Evolutionary conservation across 2,797 vertebrate genomes (phyloP), one percentile per base, ranked within the genome.

Genomic region (Lepilemur septentrionalis): DNA sequence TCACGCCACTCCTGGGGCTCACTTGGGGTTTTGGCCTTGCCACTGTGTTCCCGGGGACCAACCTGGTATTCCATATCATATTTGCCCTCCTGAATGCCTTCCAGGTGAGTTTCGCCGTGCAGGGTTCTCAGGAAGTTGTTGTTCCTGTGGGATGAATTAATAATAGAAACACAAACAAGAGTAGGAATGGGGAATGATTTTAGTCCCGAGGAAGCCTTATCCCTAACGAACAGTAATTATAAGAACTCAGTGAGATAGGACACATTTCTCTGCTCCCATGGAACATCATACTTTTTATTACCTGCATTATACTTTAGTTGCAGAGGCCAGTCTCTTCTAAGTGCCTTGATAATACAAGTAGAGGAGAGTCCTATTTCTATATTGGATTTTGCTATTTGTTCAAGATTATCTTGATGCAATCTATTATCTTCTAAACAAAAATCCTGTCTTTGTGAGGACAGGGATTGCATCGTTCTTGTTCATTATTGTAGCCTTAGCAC

Each of bases 21-120:
- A 99, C 99, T 2, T 99, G 99, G 99, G 98, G 98, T 91, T 98
- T 99, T 43, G 99, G 99, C 86, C 95, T 99, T 52, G 99, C 99
- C 89, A 99, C 98, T 0, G 81, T 99, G 89, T 1, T 97, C 91
- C 57, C 92, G 38, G 75, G 61, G 0, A 98, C 93, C 59, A 91
- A 90, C 15, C 43, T 1, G 46, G 96, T 97, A 70, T 98, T 99
- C 85, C 98, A 98, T 59, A 95, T 99, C 15, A 95, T 99, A 92
- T 99, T 99, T 75, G 91, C 97, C 30, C 91, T 98, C 43, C 91
- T 99, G 70, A 99, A 99, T 32, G 90, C 98, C 95, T 98, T 99
- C 83, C 99, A 99, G 98, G 99, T 99, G 97, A 98, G 98, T 97
- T 94, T 72, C 69, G 8, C 0, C 6, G 46, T 7, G 25, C 23